Evolutionary conservation across 2,797 vertebrate genomes (phyloP).

Genomic region (Benthosema pterotum): DNA sequence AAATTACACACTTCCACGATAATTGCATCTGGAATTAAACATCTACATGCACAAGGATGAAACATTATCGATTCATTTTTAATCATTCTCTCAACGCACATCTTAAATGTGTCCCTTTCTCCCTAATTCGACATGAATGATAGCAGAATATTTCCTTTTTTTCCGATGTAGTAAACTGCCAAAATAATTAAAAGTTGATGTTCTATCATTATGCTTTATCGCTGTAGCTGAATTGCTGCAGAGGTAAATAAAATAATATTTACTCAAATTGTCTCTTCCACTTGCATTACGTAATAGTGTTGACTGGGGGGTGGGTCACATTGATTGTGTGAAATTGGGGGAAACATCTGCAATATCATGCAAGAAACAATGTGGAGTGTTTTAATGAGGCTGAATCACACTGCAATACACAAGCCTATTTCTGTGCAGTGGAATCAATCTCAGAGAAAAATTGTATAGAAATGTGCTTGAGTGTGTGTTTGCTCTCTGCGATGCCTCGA

Average conservation of each 20-base stretch:
- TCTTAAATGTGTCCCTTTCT: conserved; percentile 2
- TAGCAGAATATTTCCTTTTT: conserved; percentile 16
- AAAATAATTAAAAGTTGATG: conserved; percentile 20
- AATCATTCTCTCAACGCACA: conserved; percentile 31
- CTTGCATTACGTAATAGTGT: conserved; percentile 28
- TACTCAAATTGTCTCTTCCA: conserved; percentile 18
- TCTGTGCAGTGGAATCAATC: conserved; percentile 50
- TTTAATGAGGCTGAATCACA: conserved; percentile 64
- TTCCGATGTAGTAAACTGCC: not conserved
- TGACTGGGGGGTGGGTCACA: conserved; percentile 3
- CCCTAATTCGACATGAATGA: conserved; percentile 33
- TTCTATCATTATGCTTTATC: conserved; percentile 1
- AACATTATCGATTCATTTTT: conserved; percentile 40
- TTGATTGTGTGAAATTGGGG: conserved; percentile 39
- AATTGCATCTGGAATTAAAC: conserved; percentile 64
- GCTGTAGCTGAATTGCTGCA: not conserved
- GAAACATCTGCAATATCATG: conserved; percentile 35
- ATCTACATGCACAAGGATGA: conserved; percentile 30
- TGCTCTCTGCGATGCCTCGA: conserved; percentile 30
- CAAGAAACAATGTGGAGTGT: conserved; percentile 23
- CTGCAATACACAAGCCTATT: conserved; percentile 47
- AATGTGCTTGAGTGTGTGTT: conserved; percentile 5
- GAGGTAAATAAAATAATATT: conserved; percentile 21
- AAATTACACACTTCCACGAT: conserved; percentile 61
- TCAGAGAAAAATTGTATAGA: conserved; percentile 36